A percentile compares a stretch with the other conserved stretches of the same genome.
phyloP scores from a whole-genome alignment of 2,888 invertebrate genomes.

The Calliphora vomitoria region DNA sequence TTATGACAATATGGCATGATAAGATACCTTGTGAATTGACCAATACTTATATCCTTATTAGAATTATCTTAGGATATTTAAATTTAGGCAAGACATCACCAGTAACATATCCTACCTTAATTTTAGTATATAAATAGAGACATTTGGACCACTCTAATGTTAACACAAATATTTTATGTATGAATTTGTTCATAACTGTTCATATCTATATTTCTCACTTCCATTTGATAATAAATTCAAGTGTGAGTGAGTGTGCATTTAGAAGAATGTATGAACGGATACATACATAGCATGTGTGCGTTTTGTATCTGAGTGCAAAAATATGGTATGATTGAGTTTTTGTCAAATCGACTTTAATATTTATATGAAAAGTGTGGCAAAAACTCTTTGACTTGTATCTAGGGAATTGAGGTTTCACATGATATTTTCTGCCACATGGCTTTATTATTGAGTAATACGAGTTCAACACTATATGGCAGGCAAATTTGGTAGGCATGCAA shows the following conservation, averaged over 20 bases:
- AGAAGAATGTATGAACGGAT: background rate
- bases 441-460: slow-evolving; percentile 10
- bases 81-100: too few species aligned
- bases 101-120: too few species aligned
- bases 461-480: background rate
- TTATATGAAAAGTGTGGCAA: slow-evolving; percentile 64
- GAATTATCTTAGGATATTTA: too few species aligned
- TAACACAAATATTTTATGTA: background rate
- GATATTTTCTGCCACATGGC: slow-evolving; percentile 53
- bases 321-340: slow-evolving; percentile 54
- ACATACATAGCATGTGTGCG: background rate
- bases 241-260: slow-evolving; percentile 3
- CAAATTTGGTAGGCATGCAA: slow-evolving; percentile 1
- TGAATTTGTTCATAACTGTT: slow-evolving; percentile 25
- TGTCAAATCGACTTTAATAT: slow-evolving; percentile 65
- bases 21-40: too few species aligned
- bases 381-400: slow-evolving; percentile 62
- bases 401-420: slow-evolving; percentile 59
- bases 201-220: slow-evolving; percentile 14
- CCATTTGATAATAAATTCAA: slow-evolving; percentile 21
- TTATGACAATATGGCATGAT: too few species aligned
- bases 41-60: too few species aligned
- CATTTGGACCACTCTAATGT: too few species aligned
- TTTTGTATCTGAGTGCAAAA: slow-evolving; percentile 17
- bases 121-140: too few species aligned